phyloP scores from a whole-genome alignment of 2,113 vertebrate species.

The Callionymus lyra region DNA sequence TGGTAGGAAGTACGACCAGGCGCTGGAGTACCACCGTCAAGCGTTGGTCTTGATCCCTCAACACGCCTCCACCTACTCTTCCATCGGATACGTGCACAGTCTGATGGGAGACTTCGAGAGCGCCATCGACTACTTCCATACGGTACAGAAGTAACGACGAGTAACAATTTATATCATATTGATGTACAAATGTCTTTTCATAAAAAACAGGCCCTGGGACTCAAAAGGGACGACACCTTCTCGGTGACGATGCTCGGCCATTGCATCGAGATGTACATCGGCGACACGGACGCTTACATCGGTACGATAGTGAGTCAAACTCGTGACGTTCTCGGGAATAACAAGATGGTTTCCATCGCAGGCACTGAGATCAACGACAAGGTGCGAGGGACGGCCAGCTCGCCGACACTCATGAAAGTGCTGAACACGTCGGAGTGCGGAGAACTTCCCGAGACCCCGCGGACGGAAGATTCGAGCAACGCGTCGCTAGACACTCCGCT shows the following conservation, averaged over 20 bases:
- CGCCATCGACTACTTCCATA: constrained; percentile 97
- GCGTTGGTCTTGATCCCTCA: constrained; percentile 92
- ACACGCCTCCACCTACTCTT: constrained; percentile 91
- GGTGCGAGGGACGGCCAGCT: constrained; percentile 81
- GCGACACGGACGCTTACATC: constrained; percentile 95
- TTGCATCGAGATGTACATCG: constrained; percentile 99
- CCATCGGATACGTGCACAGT: constrained; percentile 94
- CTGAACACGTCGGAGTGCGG: constrained; percentile 80
- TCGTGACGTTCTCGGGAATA: too few relatives aligned
- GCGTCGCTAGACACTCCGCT: constrained; percentile 75
- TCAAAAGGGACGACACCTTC: constrained; percentile 95
- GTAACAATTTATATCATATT: neutral
- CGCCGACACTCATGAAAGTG: constrained; percentile 84
- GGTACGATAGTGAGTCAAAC: too few relatives aligned
- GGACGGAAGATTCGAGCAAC: constrained; percentile 73
- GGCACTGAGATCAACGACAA: constrained; percentile 96
- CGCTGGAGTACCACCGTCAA: constrained; percentile 94
- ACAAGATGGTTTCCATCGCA: too few relatives aligned
- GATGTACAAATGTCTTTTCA: neutral
- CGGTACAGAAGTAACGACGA: constrained; percentile 55
- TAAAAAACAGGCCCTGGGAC: constrained; percentile 95
- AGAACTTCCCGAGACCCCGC: constrained; percentile 71
- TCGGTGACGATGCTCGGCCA: constrained; percentile 98
- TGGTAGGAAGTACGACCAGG: constrained; percentile 85
- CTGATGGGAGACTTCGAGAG: constrained; percentile 97